A percentile compares a stretch with the other conserved stretches of the same genome.
These are phyloP conservation scores for Gryllus bimaculatus DNA, from an alignment of 1,140 invertebrate genomes.

Conservation along the genomic window DNA sequence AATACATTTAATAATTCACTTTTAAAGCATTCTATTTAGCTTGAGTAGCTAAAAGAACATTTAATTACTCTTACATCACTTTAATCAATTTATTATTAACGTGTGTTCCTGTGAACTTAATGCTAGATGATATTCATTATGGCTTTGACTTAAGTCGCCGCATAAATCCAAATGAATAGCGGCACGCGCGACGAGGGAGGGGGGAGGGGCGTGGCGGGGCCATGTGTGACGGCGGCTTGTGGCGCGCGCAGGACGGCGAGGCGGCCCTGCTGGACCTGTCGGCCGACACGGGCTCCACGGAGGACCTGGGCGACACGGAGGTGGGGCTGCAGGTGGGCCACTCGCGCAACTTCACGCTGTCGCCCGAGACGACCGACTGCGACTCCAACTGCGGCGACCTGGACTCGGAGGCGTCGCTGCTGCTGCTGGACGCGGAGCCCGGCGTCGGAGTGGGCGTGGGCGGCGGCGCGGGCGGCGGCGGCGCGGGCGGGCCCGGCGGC, in stretches of 20 bases:
- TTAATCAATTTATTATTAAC: too few relatives aligned
- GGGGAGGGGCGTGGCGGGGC: too few relatives aligned
- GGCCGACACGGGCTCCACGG: slow-evolving; percentile 55
- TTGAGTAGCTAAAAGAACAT: too few relatives aligned
- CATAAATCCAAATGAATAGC: too few relatives aligned
- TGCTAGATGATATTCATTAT: too few relatives aligned
- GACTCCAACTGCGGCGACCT: slow-evolving; percentile 79
- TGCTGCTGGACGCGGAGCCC: slow-evolving; percentile 55
- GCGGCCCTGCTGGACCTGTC: slow-evolving; percentile 48
- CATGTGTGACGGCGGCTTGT: not conserved
- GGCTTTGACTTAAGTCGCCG: too few relatives aligned
- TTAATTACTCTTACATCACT: too few relatives aligned
- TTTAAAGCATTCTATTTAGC: too few relatives aligned
- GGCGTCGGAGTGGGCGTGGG: slow-evolving; percentile 23
- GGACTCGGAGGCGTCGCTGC: slow-evolving; percentile 67
- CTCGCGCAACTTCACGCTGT: slow-evolving; percentile 74
- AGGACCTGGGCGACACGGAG: slow-evolving; percentile 56
- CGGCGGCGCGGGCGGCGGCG: slow-evolving; percentile 15
- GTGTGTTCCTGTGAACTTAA: too few relatives aligned
- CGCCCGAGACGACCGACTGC: slow-evolving; percentile 91
- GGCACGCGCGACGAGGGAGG: too few relatives aligned
- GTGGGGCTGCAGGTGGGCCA: slow-evolving; percentile 42
- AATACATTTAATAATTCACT: too few relatives aligned
- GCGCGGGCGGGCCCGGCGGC: not conserved
- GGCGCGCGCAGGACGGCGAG: slow-evolving; percentile 7